Conservation (phyloP, 2,888 invertebrate species). For the Pristionchus maxplancki region DNA sequence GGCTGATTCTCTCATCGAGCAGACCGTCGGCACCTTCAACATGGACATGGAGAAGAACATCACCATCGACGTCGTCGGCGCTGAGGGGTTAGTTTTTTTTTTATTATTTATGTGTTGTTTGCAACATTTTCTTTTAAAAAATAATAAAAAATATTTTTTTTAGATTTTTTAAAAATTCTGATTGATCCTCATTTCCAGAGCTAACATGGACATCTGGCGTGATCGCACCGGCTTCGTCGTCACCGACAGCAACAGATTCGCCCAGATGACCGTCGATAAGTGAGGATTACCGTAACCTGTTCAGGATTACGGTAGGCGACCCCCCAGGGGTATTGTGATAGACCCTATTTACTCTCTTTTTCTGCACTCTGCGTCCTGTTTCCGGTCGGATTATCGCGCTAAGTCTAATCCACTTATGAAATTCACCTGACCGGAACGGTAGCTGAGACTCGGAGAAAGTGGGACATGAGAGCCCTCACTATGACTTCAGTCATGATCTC, state of each 20-base stretch:
- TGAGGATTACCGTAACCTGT: constrained; percentile 44
- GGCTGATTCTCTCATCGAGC: constrained; percentile 60
- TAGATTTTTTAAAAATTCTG: not conserved
- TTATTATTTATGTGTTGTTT: not conserved
- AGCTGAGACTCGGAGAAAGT: not conserved
- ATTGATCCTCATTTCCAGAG: not conserved
- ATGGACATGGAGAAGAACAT: constrained; percentile 69
- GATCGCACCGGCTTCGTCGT: constrained; percentile 73
- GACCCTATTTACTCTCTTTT: not conserved
- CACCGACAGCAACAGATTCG: constrained; percentile 66
- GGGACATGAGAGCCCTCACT: not conserved
- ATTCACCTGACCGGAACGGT: constrained; percentile 18
- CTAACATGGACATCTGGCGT: constrained; percentile 66
- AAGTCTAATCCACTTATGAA: constrained; percentile 37
- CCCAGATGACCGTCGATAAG: constrained; percentile 66
- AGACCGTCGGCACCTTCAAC: constrained; percentile 62
- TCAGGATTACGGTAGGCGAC: not conserved
- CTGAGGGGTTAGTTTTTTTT: constrained; percentile 54
- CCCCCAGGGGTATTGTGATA: not conserved
- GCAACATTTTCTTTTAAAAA: not conserved
- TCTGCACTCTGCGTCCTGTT: not conserved
- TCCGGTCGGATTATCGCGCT: not conserved
- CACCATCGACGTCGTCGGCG: constrained; percentile 70
- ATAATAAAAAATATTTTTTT: not conserved
- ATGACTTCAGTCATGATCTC: not conserved